phyloP scores from a whole-genome alignment of 2,797 vertebrate species.

The Halcyon leucocephala region DNA sequence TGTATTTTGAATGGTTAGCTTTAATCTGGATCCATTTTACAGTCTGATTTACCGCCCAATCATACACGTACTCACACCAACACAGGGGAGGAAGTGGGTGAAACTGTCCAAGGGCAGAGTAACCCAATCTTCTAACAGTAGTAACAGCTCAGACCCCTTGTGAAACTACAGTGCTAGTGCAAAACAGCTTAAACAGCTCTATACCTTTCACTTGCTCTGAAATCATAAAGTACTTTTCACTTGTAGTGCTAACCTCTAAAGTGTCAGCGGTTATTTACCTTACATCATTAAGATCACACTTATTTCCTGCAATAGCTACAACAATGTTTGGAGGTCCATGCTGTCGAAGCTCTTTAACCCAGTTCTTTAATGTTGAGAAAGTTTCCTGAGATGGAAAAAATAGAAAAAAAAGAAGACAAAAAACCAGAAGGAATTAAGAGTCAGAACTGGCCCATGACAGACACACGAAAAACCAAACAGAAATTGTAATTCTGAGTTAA shows the following conservation, averaged over 20 bases:
- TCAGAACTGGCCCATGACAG: neutral
- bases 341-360: slow-evolving; percentile 97
- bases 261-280: slow-evolving; percentile 79
- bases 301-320: slow-evolving; percentile 97
- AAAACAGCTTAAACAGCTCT: neutral
- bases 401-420: neutral
- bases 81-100: neutral
- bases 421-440: neutral
- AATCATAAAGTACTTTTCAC: neutral
- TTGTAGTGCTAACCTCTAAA: neutral
- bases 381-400: slow-evolving; percentile 85
- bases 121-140: neutral
- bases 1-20: neutral
- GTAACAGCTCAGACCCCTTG: neutral
- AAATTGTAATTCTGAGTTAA: neutral
- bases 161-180: neutral
- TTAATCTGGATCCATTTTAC: slow-evolving; percentile 11
- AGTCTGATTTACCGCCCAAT: neutral
- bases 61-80: neutral
- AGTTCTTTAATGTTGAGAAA: slow-evolving; percentile 96
- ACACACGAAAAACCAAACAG: neutral
- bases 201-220: neutral
- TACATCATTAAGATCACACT: slow-evolving; percentile 94
- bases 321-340: slow-evolving; percentile 98
- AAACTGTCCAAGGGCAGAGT: neutral